Conservation (phyloP, 2,797 vertebrate species). For the Lemur catta region DNA sequence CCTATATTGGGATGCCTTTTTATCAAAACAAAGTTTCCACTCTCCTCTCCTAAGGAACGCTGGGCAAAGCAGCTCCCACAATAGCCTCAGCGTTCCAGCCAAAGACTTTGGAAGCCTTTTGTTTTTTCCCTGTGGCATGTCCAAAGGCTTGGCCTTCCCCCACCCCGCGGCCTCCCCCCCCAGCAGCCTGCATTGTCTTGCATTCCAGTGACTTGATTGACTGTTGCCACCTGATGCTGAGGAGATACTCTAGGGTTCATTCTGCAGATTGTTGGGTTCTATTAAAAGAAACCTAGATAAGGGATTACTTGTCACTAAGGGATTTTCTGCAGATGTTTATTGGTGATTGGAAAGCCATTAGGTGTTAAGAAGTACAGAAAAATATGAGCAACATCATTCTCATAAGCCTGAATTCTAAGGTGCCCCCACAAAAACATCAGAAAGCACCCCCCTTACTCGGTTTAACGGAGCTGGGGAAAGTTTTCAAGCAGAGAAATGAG, state of each 20-base stretch:
- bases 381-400: not conserved
- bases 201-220: slow-evolving; percentile 87
- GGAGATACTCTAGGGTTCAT: slow-evolving; percentile 85
- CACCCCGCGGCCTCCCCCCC: not conserved
- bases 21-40: slow-evolving; percentile 72
- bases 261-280: slow-evolving; percentile 86
- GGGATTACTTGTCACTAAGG: slow-evolving; percentile 87
- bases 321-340: slow-evolving; percentile 88
- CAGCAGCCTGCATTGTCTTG: slow-evolving; percentile 82
- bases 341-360: slow-evolving; percentile 85
- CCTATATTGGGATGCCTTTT: slow-evolving; percentile 47
- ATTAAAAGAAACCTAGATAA: slow-evolving; percentile 87
- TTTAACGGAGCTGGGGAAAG: not conserved
- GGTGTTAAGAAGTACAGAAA: slow-evolving; percentile 83
- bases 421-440: not conserved
- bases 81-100: slow-evolving; percentile 64
- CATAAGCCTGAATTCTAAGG: not conserved
- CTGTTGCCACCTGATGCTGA: slow-evolving; percentile 89
- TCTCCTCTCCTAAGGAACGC: slow-evolving; percentile 69
- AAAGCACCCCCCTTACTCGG: not conserved
- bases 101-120: slow-evolving; percentile 76
- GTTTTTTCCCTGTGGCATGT: slow-evolving; percentile 71
- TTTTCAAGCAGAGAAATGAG: not conserved
- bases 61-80: slow-evolving; percentile 58
- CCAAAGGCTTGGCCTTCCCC: slow-evolving; percentile 62